phyloP scores from a whole-genome alignment of 2,113 vertebrate species.

The Percina caprodes region DNA sequence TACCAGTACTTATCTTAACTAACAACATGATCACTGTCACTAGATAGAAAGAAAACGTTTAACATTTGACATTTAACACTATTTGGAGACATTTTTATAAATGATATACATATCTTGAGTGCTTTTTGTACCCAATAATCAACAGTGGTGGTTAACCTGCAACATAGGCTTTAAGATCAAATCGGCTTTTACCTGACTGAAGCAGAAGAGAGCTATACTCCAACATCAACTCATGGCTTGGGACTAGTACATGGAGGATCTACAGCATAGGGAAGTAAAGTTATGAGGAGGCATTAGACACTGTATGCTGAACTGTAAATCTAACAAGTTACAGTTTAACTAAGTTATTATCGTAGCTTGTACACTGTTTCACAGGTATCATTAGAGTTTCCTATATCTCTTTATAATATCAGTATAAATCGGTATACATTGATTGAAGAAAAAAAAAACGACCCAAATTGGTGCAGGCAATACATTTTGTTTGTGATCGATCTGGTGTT shows the following conservation, averaged over 20 bases:
- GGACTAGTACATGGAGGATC: conserved; percentile 87
- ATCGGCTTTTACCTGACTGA: conserved; percentile 85
- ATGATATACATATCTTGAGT: no score
- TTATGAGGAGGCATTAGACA: conserved; percentile 10
- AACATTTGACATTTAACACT: no score
- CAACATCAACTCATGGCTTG: conserved; percentile 94
- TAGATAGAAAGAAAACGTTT: no score
- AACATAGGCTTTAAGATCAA: no score
- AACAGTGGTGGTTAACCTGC: no score
- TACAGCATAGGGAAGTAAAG: conserved; percentile 62
- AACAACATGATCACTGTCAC: no score
- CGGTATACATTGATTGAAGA: neutral
- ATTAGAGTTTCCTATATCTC: neutral
- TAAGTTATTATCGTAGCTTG: neutral
- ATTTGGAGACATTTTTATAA: no score
- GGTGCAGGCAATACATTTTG: no score
- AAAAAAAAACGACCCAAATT: no score
- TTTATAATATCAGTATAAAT: neutral
- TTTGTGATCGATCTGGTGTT: no score
- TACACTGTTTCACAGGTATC: neutral
- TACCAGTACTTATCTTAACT: no score
- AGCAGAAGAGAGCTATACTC: conserved; percentile 88
- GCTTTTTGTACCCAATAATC: no score
- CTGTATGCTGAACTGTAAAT: neutral
- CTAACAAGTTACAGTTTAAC: neutral